These are phyloP conservation scores for Sinonovacula constricta DNA, from an alignment of 1,140 invertebrate species.

Conservation along the genomic window DNA sequence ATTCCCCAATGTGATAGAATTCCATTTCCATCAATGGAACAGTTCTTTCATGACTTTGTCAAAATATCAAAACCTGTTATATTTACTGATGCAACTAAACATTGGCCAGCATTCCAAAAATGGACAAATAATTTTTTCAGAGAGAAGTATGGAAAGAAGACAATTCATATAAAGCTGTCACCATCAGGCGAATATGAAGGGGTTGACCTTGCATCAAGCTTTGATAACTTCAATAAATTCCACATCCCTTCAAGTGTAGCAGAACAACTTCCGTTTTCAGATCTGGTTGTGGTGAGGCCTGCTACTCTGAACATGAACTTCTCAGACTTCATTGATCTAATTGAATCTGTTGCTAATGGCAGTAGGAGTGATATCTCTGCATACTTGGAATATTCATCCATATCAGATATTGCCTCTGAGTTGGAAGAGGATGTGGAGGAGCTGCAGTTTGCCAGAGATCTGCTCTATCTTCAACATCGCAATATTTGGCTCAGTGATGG, in stretches of 20 bases:
- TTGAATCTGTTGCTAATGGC: slow-evolving; percentile 63
- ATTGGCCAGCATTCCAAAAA: slow-evolving; percentile 70
- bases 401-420: slow-evolving; percentile 70
- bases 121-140: slow-evolving; percentile 72
- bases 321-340: slow-evolving; percentile 71
- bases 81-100: slow-evolving; percentile 62
- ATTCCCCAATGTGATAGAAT: slow-evolving; percentile 69
- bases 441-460: slow-evolving; percentile 63
- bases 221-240: slow-evolving; percentile 66
- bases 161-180: slow-evolving; percentile 73
- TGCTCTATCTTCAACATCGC: slow-evolving; percentile 62
- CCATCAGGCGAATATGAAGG: slow-evolving; percentile 74
- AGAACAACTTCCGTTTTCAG: slow-evolving; percentile 67
- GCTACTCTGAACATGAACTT: slow-evolving; percentile 70
- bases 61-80: slow-evolving; percentile 73
- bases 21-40: slow-evolving; percentile 46
- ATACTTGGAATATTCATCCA: slow-evolving; percentile 75
- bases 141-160: slow-evolving; percentile 61
- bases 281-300: slow-evolving; percentile 74
- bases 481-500: slow-evolving; percentile 78
- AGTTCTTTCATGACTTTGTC: slow-evolving; percentile 73
- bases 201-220: slow-evolving; percentile 66
- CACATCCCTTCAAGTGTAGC: slow-evolving; percentile 65
- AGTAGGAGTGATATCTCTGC: slow-evolving; percentile 67
- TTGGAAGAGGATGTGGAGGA: slow-evolving; percentile 69